Base-by-base conservation (phyloP, 37 sponge, comb jelly and placozoan species). In the Petrosia ficiformis region DNA sequence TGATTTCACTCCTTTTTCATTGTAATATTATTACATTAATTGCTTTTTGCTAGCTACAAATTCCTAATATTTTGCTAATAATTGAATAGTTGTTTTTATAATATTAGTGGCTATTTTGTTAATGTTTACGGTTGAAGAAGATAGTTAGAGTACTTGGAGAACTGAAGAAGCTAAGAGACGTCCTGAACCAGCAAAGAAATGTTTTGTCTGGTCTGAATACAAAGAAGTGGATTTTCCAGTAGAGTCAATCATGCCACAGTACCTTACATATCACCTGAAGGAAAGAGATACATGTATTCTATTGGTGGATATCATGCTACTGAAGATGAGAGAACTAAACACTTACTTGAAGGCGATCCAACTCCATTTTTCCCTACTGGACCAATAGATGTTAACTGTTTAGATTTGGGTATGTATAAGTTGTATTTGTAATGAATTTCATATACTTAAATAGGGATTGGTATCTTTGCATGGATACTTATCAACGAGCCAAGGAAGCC, bases 261-360 rank as follows among this genome's bases (percentile, higher is more conserved):
- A 10, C 22, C 79, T 0, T 39, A 75, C 38, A 57, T 14, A 8
- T n/a, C n/a, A n/a, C n/a, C n/a, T n/a, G 63, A 74, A 42, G 75
- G 79, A 0, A 71, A 65, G 10, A 57, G 41, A 24, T 80, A 61
- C 39, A 59, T 76, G 34, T 82, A 76, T 58, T 90, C 91, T 2
- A 29, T 90, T 35, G 91, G 91, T 57, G 91, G 91, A 33, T 90
- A 85, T 59, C 91, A 90, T 81, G 82, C 91, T 25, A 73, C 85
- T 32, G 72, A 75, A 1, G 86, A 90, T 22, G 65, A 78, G 65
- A 10, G 44, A 54, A 33, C 25, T 24, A 8, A 42, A 30, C 70
- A 78, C 19, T 14, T 48, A 14, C n/a, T n/a, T n/a, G n/a, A n/a
- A n/a, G n/a, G n/a, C n/a, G 26, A 14, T 24, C 73, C 77, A 6